phyloP scores from a whole-genome alignment of 2,797 vertebrate genomes.

The Coranthus polyacanthus region DNA sequence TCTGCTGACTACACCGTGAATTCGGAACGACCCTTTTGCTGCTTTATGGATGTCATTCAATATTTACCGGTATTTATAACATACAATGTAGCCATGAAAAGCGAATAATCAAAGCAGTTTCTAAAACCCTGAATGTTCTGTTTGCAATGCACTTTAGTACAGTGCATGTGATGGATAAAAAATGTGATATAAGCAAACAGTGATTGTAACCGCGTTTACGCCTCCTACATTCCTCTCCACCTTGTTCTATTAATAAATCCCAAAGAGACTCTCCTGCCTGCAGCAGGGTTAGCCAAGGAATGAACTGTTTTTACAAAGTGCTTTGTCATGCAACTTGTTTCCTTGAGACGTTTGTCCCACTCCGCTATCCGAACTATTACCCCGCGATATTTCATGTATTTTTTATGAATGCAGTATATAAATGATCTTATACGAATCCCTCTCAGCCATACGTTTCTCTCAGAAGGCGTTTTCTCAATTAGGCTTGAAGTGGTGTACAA shows the following conservation, averaged over 20 bases:
- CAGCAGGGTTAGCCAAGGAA: conserved; percentile 47
- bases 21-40: too few species aligned
- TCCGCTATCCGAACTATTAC: conserved; percentile 34
- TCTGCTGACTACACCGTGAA: too few species aligned
- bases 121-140: conserved; percentile 15
- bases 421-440: conserved; percentile 52
- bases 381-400: conserved; percentile 23
- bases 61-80: conserved; percentile 14
- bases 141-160: background rate
- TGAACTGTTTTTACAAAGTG: conserved; percentile 75
- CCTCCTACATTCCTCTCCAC: conserved; percentile 50
- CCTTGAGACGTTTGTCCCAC: conserved; percentile 36
- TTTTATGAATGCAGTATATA: conserved; percentile 45
- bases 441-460: conserved; percentile 16
- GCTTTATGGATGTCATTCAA: conserved; percentile 16
- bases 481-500: background rate
- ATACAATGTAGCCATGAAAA: conserved; percentile 26
- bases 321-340: conserved; percentile 77
- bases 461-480: background rate
- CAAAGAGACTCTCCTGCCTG: conserved; percentile 57
- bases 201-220: conserved; percentile 56
- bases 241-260: conserved; percentile 79
- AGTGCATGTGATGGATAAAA: background rate
- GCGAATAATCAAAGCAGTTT: conserved; percentile 14
- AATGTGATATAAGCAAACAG: conserved; percentile 48